Percentiles rank a stretch among this genome's conserved stretches.
Evolutionary conservation across 2,113 vertebrate species (phyloP).

Genomic region (Zosterops borbonicus): DNA sequence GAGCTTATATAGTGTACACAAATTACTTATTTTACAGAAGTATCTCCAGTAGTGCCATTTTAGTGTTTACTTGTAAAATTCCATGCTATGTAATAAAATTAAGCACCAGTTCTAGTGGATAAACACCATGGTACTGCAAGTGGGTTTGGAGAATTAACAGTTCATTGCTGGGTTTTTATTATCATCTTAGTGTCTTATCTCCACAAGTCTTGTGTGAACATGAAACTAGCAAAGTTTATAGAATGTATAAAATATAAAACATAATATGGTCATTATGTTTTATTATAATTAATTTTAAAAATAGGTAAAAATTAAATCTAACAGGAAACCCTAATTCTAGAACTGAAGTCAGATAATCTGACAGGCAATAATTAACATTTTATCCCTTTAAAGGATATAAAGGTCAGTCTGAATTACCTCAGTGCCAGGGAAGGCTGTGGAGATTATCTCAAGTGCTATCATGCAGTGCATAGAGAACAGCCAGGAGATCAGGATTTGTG

Average conservation of each 20-base stretch:
- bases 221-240: neutral
- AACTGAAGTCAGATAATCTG: neutral
- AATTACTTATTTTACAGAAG: neutral
- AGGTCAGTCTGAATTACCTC: neutral
- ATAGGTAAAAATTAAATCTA: neutral
- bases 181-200: neutral
- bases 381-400: neutral
- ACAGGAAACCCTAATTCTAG: neutral
- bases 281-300: neutral
- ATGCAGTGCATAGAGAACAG: neutral
- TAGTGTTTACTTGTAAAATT: neutral
- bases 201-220: neutral
- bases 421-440: neutral
- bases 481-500: neutral
- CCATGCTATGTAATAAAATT: neutral
- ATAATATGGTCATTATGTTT: neutral
- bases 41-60: neutral
- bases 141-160: neutral
- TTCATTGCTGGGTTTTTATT: neutral
- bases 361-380: neutral
- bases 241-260: neutral
- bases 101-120: neutral
- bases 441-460: neutral
- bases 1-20: neutral
- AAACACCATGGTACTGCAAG: neutral